Percentiles rank a stretch among this genome's conserved stretches.
Conservation (phyloP, 1,140 invertebrate genomes). For the Papilio dardanus region DNA sequence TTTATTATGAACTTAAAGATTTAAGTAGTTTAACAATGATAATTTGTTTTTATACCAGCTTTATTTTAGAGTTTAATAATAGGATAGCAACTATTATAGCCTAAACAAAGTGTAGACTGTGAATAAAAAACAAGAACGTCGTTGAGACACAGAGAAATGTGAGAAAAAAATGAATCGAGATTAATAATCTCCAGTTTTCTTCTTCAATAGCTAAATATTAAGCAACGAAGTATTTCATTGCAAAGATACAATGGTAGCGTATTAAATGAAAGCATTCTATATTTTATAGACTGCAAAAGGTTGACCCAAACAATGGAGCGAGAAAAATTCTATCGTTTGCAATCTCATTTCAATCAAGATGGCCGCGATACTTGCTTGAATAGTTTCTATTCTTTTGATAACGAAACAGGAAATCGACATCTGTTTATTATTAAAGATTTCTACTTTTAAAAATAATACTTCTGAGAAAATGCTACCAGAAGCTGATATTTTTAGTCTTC, state of each 20-base stretch:
- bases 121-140: no score
- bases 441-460: neutral
- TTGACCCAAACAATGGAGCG: neutral
- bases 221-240: neutral
- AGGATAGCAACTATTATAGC: no score
- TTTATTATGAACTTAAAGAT: neutral
- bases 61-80: neutral
- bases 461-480: neutral
- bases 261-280: constrained; percentile 16
- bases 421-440: neutral
- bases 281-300: constrained; percentile 19
- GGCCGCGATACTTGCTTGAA: constrained; percentile 23
- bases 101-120: no score
- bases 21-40: neutral
- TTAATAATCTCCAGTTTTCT: neutral
- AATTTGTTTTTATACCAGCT: neutral
- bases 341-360: constrained; percentile 22
- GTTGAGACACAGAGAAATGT: neutral
- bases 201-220: constrained; percentile 4
- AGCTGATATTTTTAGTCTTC: neutral
- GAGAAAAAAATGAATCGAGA: neutral
- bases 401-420: neutral
- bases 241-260: neutral
- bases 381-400: constrained; percentile 19
- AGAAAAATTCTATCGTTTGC: constrained; percentile 17